Base-by-base conservation (phyloP, 30 jellyfish, hydroid and myxozoan species). In the Turritopsis dohrnii region DNA sequence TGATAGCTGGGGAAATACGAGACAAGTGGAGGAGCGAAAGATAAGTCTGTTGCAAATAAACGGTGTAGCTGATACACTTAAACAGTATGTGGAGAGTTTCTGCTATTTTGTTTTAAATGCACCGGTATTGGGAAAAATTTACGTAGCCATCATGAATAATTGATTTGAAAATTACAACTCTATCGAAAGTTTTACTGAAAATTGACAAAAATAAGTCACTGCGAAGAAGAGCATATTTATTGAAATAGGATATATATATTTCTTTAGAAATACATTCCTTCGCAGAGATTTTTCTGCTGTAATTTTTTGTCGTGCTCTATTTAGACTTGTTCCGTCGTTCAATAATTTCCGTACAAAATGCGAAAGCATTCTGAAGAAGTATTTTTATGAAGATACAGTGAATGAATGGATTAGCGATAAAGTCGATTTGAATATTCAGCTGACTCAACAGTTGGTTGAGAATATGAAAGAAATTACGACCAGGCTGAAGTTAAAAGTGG, bases 1-100 rank as follows among this genome's bases (percentile, higher is more conserved):
- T 72, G 93, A 85, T 74, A 85, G 93, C 26, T 85, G 93, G 93
- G 93, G 75, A n/a, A 85, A 85, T 69, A 69, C 27, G 17, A 53
- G 93, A n/a, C 93, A 85, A 71, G 31, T n/a, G 0, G 65, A 76
- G 31, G 52, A 79, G 1, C 73, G 75, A 8, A 18, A 25, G 18
- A 30, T 75, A 8, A 85, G 89, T 54, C 1, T 76, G 13, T 13
- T 71, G 28, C 93, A 85, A 24, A 54, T 85, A 18, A 83, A 85
- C 29, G 93, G 84, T 27, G 93, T 85, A 7, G 76, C 74, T 21
- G 86, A 41, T 9, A 76, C 93, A 17, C 53, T 85, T 24, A 79
- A 85, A 30, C 86, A 71, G 90, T 60, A 29, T 65, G 89, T 82
- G 66, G 65, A 7, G 28, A 9, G 9, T n/a, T 69, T 16, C 8